phyloP scores from a whole-genome alignment of 2,888 invertebrate species.

The Cepaea hortensis region DNA sequence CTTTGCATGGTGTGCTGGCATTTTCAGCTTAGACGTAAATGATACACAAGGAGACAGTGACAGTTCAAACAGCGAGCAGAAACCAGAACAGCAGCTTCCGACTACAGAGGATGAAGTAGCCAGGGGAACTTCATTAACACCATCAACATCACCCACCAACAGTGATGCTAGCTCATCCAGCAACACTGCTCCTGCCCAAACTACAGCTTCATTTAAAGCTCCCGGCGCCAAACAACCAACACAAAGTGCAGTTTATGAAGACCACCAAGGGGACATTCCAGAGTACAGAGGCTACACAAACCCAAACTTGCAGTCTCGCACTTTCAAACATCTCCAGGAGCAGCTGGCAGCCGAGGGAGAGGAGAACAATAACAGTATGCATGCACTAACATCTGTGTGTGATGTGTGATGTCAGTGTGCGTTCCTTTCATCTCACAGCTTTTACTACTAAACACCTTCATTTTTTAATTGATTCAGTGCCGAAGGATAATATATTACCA shows the following conservation, averaged over 20 bases:
- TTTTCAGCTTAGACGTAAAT: slow-evolving; percentile 62
- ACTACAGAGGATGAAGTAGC: background rate
- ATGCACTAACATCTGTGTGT: slow-evolving; percentile 7
- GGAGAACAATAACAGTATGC: slow-evolving; percentile 46
- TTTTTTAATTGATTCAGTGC: too few relatives aligned
- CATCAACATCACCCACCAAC: background rate
- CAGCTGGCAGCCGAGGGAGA: slow-evolving; percentile 45
- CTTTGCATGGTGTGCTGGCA: background rate
- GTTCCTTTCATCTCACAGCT: background rate
- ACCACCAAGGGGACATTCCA: slow-evolving; percentile 49
- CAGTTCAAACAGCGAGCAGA: slow-evolving; percentile 57
- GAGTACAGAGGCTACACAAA: slow-evolving; percentile 64
- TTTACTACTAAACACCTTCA: too few relatives aligned
- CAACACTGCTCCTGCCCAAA: background rate
- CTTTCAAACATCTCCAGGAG: slow-evolving; percentile 68
- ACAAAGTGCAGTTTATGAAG: slow-evolving; percentile 47
- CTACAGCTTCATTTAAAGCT: background rate
- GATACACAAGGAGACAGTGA: slow-evolving; percentile 57
- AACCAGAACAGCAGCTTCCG: background rate
- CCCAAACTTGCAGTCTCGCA: slow-evolving; percentile 67
- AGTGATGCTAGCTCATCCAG: background rate
- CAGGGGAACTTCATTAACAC: background rate
- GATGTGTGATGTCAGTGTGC: background rate
- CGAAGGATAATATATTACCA: too few relatives aligned
- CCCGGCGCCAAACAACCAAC: background rate